These are phyloP conservation scores for Pomacea maculata DNA, from an alignment of 1,140 invertebrate species.

Conservation along the genomic window DNA sequence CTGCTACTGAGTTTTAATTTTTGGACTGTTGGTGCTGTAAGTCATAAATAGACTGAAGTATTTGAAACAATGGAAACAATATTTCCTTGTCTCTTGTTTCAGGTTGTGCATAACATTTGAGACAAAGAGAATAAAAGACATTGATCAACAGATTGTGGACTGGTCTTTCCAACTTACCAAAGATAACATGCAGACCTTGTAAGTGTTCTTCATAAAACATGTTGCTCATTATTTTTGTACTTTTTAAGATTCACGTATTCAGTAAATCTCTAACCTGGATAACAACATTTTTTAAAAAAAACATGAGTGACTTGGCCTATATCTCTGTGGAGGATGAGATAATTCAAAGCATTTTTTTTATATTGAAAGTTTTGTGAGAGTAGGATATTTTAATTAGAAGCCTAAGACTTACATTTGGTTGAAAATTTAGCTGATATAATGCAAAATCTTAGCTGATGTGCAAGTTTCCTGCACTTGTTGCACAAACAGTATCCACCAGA, in stretches of 20 bases:
- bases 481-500: too few relatives aligned
- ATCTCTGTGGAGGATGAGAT: too few relatives aligned
- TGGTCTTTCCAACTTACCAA: slow-evolving; percentile 75
- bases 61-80: neutral
- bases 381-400: neutral
- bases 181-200: slow-evolving; percentile 73
- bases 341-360: neutral
- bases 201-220: slow-evolving; percentile 54
- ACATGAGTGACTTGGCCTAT: too few relatives aligned
- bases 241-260: too few relatives aligned
- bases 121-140: slow-evolving; percentile 64
- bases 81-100: slow-evolving; percentile 27
- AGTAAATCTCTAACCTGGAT: too few relatives aligned
- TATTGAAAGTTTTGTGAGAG: neutral
- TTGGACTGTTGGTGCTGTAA: neutral
- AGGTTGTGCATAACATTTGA: slow-evolving; percentile 62
- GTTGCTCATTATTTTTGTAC: too few relatives aligned
- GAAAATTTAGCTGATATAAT: neutral
- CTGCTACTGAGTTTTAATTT: neutral
- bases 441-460: neutral
- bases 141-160: slow-evolving; percentile 64
- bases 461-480: neutral
- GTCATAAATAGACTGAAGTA: too few relatives aligned
- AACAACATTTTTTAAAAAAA: too few relatives aligned
- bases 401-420: neutral